Evolutionary conservation across 2,113 vertebrate genomes (phyloP).

Genomic region (Lasiurus cinereus): DNA sequence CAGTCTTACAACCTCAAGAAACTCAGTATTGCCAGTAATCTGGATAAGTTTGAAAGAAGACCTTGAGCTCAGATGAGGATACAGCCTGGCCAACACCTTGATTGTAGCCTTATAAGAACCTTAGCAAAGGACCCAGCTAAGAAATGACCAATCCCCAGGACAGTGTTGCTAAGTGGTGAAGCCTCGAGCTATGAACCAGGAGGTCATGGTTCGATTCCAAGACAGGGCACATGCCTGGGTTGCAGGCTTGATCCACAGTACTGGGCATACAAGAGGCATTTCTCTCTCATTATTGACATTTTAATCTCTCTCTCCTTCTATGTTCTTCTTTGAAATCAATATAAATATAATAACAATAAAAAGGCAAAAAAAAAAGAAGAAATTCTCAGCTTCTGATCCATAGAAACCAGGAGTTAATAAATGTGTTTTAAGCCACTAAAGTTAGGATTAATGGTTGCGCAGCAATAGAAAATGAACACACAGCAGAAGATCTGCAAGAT

Average conservation of each 20-base stretch:
- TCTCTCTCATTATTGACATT: no score
- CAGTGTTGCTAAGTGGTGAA: no score
- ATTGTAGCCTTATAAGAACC: not conserved
- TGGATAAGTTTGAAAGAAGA: not conserved
- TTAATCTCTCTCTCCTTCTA: no score
- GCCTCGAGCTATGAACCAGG: no score
- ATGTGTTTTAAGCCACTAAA: not conserved
- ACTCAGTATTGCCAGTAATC: not conserved
- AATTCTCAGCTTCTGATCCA: not conserved
- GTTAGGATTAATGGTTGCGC: not conserved
- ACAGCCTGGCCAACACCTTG: not conserved
- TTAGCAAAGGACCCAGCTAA: not conserved
- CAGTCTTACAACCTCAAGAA: not conserved
- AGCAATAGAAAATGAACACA: not conserved
- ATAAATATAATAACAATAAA: no score
- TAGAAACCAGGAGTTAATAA: not conserved
- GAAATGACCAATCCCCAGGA: not conserved
- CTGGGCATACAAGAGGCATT: no score
- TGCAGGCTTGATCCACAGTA: no score
- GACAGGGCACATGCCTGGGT: no score
- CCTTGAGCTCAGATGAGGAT: not conserved
- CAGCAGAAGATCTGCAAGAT: not conserved
- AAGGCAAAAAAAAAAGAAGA: no score
- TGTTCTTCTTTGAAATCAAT: no score
- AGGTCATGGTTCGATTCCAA: no score